A percentile compares a stretch with the other conserved stretches of the same genome.
These are phyloP conservation scores for Arge pagana DNA, from an alignment of 2,888 invertebrate genomes.

Conservation along the genomic window DNA sequence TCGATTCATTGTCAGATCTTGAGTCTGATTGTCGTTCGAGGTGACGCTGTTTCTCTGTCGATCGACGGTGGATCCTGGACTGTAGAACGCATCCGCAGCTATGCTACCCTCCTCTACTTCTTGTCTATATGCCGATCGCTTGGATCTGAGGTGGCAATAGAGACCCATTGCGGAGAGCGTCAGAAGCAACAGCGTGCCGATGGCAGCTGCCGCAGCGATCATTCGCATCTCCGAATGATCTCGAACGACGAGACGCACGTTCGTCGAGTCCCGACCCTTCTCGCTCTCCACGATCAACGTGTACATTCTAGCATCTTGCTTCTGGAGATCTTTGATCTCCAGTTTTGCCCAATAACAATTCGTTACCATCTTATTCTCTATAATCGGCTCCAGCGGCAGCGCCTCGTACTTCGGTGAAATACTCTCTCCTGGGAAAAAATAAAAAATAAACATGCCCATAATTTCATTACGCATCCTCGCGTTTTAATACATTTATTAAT, in stretches of 20 bases:
- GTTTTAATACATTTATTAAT: too few relatives aligned
- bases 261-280: slow-evolving; percentile 72
- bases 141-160: slow-evolving; percentile 43
- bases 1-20: too few relatives aligned
- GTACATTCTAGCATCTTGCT: slow-evolving; percentile 85
- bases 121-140: slow-evolving; percentile 30
- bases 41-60: slow-evolving; percentile 24
- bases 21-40: background rate
- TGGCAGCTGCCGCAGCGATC: slow-evolving; percentile 48
- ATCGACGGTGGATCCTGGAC: slow-evolving; percentile 30
- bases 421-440: slow-evolving; percentile 49
- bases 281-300: slow-evolving; percentile 86
- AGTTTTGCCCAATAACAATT: slow-evolving; percentile 85
- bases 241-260: slow-evolving; percentile 47
- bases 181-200: slow-evolving; percentile 46
- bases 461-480: too few relatives aligned
- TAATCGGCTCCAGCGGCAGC: slow-evolving; percentile 49
- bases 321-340: slow-evolving; percentile 73
- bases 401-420: slow-evolving; percentile 54
- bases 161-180: slow-evolving; percentile 45
- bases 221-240: slow-evolving; percentile 52
- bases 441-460: too few relatives aligned
- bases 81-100: slow-evolving; percentile 53
- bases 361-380: slow-evolving; percentile 49
- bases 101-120: slow-evolving; percentile 50